A percentile compares a stretch with the other conserved stretches of the same genome.
Evolutionary conservation across 2,888 invertebrate species (phyloP).

Genomic region (Fissipunctia ypsillon): DNA sequence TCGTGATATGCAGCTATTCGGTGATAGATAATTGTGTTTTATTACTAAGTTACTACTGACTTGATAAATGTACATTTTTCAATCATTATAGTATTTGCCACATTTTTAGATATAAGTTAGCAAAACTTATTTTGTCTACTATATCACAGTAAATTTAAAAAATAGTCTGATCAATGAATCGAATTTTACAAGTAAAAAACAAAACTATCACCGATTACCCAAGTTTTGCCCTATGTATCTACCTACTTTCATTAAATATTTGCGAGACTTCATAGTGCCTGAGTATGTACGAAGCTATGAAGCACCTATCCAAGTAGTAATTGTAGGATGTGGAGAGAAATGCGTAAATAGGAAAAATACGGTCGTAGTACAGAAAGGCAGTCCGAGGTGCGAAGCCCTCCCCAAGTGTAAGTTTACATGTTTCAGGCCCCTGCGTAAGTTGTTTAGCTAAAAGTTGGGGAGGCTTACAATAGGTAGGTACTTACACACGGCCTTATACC

Average conservation of each 20-base stretch:
- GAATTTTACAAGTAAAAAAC: no score
- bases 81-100: no score
- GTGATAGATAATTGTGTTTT: no score
- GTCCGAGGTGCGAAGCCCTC: background rate
- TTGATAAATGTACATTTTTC: no score
- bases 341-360: background rate
- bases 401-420: background rate
- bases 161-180: no score
- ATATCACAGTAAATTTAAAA: no score
- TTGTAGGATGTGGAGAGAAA: background rate
- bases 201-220: no score
- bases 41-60: no score
- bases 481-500: background rate
- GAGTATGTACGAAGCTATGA: background rate
- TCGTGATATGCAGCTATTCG: no score
- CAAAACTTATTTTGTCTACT: no score
- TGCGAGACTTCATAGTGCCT: background rate
- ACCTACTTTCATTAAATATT: slow-evolving; percentile 10
- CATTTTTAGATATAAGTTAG: no score
- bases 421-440: background rate
- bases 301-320: background rate
- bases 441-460: background rate
- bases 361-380: background rate
- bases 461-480: background rate
- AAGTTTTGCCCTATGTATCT: background rate